Evolutionary conservation across 2,113 vertebrate species (phyloP).

Genomic region (Phyllostomus discolor): DNA sequence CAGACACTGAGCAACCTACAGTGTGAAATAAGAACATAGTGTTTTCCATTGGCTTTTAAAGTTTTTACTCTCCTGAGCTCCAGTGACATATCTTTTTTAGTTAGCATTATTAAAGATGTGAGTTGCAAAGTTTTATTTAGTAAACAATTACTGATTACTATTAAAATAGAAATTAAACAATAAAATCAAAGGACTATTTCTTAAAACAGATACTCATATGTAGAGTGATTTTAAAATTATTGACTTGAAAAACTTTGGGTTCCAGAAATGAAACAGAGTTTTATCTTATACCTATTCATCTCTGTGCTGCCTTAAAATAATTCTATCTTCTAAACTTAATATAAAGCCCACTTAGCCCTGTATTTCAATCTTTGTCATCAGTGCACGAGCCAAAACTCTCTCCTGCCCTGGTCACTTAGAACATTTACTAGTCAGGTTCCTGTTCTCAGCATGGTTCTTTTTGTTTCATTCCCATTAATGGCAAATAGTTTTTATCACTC

Average conservation of each 20-base stretch:
- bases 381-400: not conserved
- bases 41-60: slow-evolving; percentile 51
- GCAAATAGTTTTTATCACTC: not conserved
- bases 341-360: not conserved
- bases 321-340: not conserved
- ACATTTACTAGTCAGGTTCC: not conserved
- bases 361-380: not conserved
- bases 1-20: not conserved
- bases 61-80: not conserved
- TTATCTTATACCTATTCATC: not conserved
- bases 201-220: not conserved
- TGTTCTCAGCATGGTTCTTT: not conserved
- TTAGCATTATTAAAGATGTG: not conserved
- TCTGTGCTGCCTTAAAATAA: not conserved
- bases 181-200: not conserved
- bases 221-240: not conserved
- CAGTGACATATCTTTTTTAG: slow-evolving; percentile 5
- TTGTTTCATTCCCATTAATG: not conserved
- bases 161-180: slow-evolving; percentile 33
- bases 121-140: not conserved
- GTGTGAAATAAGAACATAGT: slow-evolving; percentile 40
- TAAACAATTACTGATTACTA: not conserved
- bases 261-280: not conserved
- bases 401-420: not conserved
- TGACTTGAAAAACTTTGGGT: not conserved